Evolutionary conservation across 2,888 invertebrate species (phyloP).

Genomic region (Lapara coniferarum): DNA sequence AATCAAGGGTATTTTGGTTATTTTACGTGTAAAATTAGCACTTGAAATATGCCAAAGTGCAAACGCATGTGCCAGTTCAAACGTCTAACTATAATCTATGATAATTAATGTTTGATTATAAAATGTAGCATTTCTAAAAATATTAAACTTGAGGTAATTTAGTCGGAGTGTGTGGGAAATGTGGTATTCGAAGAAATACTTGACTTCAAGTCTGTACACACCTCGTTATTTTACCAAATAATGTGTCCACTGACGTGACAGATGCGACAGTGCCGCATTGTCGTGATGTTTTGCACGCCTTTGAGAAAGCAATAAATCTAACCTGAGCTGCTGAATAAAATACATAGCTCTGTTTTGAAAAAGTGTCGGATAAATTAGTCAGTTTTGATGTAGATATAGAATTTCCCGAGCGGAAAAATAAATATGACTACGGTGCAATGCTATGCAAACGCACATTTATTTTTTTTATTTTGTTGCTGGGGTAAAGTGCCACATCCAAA

Average conservation of each 20-base stretch:
- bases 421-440: slow-evolving; percentile 10
- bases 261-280: slow-evolving; percentile 58
- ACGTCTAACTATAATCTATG: slow-evolving; percentile 28
- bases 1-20: slow-evolving; percentile 18
- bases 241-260: slow-evolving; percentile 65
- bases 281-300: slow-evolving; percentile 60
- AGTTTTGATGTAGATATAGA: no score
- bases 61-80: slow-evolving; percentile 29
- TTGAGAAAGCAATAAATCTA: slow-evolving; percentile 63
- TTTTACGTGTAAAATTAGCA: background rate
- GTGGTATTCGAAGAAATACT: slow-evolving; percentile 45
- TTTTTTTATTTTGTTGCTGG: slow-evolving; percentile 24
- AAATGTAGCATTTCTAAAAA: slow-evolving; percentile 38
- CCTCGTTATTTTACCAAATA: slow-evolving; percentile 59
- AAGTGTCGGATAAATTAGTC: background rate
- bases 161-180: slow-evolving; percentile 40
- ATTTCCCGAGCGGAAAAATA: background rate
- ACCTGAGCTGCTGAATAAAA: slow-evolving; percentile 53
- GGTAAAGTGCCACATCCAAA: slow-evolving; percentile 14
- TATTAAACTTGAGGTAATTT: slow-evolving; percentile 43
- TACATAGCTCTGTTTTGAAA: background rate
- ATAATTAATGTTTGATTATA: slow-evolving; percentile 29
- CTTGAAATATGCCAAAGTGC: slow-evolving; percentile 17
- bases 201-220: slow-evolving; percentile 49
- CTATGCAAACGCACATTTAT: slow-evolving; percentile 16